Base-by-base conservation (phyloP, 2,888 invertebrate species). In the Tinea pellionella region DNA sequence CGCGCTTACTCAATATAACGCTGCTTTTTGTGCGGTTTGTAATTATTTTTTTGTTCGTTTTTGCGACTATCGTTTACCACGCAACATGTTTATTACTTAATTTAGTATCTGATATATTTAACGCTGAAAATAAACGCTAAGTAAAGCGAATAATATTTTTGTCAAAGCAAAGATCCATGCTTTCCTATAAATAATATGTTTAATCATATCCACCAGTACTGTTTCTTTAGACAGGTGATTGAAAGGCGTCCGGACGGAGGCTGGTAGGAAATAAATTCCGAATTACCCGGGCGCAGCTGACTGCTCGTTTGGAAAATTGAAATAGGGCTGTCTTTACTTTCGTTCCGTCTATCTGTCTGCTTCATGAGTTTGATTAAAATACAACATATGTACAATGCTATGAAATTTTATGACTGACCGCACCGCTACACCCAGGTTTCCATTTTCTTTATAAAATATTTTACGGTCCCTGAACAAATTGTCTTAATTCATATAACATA, bases 271-370 rank as follows among this genome's bases (percentile, higher is more conserved):
- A 78, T 79, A 79, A 76, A 79, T 77, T 78, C 68, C 66, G 67
- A 68, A 72, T 73, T 72, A 74, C 70, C 68, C 70, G 66, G 71
- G 68, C 73, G 70, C 76, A 77, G 74, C 75, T 77, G 78, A 72
- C 71, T 72, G 73, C 71, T 70, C 75, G 71, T 64, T 72, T 68
- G 73, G 77, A 77, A 78, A 81, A 81, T 80, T 77, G 74, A 72
- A 77, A 77, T 74, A 74, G 72, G 66, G 66, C 66, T 66, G 63
- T 47, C 47, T 47, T 47, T 18, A 47, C 9, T 2, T 47, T 18
- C 4, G 15, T 18, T 47, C 43, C 43, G 30, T 7, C 9, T n/a
- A 37, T 37, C 37, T n/a, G 9, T 37, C 37, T n/a, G 37, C n/a
- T 37, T 37, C 37, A 37, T 37, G 37, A 37, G 37, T 37, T 37